Conservation (phyloP, 2,888 invertebrate species). For the Noctua comes region DNA sequence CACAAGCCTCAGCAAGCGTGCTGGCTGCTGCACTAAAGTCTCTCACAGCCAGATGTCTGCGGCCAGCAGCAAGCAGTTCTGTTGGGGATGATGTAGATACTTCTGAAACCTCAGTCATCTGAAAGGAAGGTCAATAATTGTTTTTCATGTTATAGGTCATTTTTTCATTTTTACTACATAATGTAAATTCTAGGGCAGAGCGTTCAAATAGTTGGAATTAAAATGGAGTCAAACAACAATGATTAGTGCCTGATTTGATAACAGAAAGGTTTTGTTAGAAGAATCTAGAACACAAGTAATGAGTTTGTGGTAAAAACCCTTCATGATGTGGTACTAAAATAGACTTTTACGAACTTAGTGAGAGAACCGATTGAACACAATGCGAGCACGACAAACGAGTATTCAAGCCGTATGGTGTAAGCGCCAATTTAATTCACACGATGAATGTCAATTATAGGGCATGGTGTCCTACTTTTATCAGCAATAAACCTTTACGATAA, state of each 20-base stretch:
- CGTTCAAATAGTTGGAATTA: neutral
- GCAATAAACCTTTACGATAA: slow-evolving; percentile 11
- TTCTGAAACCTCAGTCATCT: slow-evolving; percentile 91
- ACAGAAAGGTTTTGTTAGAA: neutral
- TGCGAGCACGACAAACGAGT: neutral
- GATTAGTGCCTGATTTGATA: neutral
- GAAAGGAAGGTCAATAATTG: slow-evolving; percentile 2
- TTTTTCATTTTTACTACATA: neutral
- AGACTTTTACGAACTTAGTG: neutral
- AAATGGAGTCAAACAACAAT: neutral
- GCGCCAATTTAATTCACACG: slow-evolving; percentile 20
- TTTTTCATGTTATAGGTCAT: neutral
- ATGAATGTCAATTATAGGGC: slow-evolving; percentile 35
- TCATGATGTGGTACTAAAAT: neutral
- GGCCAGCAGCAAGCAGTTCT: slow-evolving; percentile 93
- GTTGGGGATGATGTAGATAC: slow-evolving; percentile 85
- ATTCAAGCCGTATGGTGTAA: slow-evolving; percentile 17
- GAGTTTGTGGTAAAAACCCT: neutral
- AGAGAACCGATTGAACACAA: neutral
- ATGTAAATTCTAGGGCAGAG: neutral
- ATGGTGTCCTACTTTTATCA: slow-evolving; percentile 16
- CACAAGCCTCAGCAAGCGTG: slow-evolving; percentile 93
- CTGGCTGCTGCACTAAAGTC: slow-evolving; percentile 94
- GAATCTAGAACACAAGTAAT: neutral
- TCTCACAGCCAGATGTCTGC: slow-evolving; percentile 94